phyloP scores from a whole-genome alignment of 1,140 invertebrate genomes.

The Caenorhabditis latens region DNA sequence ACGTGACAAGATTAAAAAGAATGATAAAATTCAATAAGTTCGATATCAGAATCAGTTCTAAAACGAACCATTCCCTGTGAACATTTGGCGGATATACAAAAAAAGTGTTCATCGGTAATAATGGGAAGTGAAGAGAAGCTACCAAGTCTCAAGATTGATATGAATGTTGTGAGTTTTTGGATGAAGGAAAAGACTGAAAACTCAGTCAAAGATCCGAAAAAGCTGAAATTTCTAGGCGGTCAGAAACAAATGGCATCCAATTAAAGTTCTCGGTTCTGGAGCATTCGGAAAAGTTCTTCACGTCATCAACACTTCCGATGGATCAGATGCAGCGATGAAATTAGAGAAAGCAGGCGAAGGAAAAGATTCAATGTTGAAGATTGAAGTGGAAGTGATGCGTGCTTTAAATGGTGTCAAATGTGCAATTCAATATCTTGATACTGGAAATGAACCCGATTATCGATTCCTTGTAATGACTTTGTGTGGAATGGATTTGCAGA shows the following conservation, averaged over 20 bases:
- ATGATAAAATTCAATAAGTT: no score
- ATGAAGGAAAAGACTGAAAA: not conserved
- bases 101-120: not conserved
- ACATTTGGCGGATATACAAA: no score
- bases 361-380: slow-evolving; percentile 1
- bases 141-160: slow-evolving; percentile 40
- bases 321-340: slow-evolving; percentile 24
- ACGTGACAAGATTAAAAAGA: no score
- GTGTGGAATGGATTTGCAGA: slow-evolving; percentile 39
- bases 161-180: slow-evolving; percentile 25
- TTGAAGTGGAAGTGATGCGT: slow-evolving; percentile 25
- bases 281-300: slow-evolving; percentile 35
- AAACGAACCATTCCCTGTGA: no score
- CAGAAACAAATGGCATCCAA: slow-evolving; percentile 2
- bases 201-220: not conserved
- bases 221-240: not conserved
- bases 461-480: slow-evolving; percentile 16
- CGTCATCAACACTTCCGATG: not conserved
- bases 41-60: no score
- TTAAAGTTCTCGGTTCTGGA: slow-evolving; percentile 28
- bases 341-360: slow-evolving; percentile 1
- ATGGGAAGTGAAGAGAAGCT: slow-evolving; percentile 30
- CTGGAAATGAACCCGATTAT: not conserved
- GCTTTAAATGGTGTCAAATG: not conserved
- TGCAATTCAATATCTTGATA: not conserved